Conservation (phyloP, 2,113 vertebrate species). For the Hyla sarda region DNA sequence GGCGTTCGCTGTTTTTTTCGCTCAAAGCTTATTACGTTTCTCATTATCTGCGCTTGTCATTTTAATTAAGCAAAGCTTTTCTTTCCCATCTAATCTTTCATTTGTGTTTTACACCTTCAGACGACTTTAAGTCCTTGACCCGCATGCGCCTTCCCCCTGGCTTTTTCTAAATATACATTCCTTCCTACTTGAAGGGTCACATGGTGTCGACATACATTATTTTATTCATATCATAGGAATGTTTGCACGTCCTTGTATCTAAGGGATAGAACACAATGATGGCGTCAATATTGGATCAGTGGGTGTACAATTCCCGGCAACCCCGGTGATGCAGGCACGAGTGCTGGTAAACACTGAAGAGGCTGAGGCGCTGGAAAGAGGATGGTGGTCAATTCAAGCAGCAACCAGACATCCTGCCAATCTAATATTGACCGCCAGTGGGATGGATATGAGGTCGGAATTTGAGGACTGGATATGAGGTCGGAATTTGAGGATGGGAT, state of each 20-base stretch:
- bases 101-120: constrained; percentile 20
- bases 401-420: too few species aligned
- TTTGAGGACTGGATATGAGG: too few species aligned
- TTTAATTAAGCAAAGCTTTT: constrained; percentile 37
- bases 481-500: too few species aligned
- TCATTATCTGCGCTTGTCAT: constrained; percentile 27
- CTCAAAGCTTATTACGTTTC: constrained; percentile 27
- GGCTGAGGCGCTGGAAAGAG: too few species aligned
- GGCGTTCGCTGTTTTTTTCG: constrained; percentile 1
- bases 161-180: neutral
- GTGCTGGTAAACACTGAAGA: too few species aligned
- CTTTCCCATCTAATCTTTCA: constrained; percentile 22
- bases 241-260: neutral
- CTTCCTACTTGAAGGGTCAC: neutral
- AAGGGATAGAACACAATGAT: neutral
- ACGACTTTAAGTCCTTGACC: neutral
- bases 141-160: neutral
- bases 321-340: too few species aligned
- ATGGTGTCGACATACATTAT: neutral
- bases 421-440: too few species aligned
- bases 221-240: neutral
- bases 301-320: too few species aligned
- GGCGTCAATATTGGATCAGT: too few species aligned
- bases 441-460: too few species aligned
- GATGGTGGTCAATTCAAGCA: too few species aligned